Evolutionary conservation across 2,113 vertebrate genomes (phyloP).

Genomic region (Deroptyus accipitrinus): DNA sequence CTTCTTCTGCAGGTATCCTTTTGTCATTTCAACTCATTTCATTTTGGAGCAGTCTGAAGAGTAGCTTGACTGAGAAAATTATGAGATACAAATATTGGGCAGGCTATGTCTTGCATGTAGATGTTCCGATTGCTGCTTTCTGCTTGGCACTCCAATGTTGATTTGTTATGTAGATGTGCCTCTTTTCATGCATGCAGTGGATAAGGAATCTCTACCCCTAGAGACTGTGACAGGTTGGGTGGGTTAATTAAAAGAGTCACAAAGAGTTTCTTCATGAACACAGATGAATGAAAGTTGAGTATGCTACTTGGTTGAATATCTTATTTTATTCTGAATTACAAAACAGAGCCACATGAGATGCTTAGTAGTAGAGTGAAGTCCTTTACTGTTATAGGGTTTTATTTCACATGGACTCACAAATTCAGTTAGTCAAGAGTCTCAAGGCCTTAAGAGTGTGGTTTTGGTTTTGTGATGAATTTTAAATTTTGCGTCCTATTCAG

Average conservation of each 20-base stretch:
- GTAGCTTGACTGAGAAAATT: background rate
- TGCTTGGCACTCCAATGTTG: background rate
- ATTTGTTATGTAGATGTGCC: background rate
- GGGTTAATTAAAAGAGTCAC: background rate
- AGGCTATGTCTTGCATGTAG: background rate
- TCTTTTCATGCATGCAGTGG: background rate
- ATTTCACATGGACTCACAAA: background rate
- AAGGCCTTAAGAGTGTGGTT: background rate
- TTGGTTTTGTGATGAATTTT: background rate
- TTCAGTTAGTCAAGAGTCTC: background rate
- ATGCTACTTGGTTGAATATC: background rate
- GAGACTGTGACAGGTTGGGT: background rate
- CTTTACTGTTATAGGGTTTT: background rate
- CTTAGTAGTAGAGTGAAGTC: background rate
- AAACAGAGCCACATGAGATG: background rate
- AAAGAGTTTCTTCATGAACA: background rate
- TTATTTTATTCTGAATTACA: background rate
- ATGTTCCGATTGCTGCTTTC: background rate
- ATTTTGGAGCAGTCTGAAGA: background rate
- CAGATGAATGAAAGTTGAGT: background rate
- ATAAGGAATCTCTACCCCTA: background rate
- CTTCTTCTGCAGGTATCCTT: background rate
- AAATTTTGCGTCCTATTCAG: background rate
- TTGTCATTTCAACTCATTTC: background rate
- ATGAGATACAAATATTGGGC: background rate